A percentile compares a stretch with the other conserved stretches of the same genome.
These are phyloP conservation scores for Camarhynchus parvulus DNA, from an alignment of 2,113 vertebrate species.

Conservation along the genomic window DNA sequence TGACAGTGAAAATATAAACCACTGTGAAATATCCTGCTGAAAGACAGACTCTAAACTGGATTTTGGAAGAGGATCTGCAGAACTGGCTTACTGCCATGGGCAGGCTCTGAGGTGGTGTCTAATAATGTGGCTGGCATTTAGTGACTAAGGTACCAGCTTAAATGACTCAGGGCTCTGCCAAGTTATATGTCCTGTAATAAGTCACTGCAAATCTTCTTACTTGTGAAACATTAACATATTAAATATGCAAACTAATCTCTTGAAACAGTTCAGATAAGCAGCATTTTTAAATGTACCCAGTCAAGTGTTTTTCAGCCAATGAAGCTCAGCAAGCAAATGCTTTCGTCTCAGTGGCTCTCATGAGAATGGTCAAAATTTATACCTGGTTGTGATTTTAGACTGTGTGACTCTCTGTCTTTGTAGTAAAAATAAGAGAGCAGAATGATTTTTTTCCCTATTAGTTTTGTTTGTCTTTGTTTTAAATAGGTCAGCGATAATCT, in stretches of 20 bases:
- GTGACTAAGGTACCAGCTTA: not conserved
- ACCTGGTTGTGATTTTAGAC: conserved; percentile 15
- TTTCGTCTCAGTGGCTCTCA: not conserved
- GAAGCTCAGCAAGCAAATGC: conserved; percentile 21
- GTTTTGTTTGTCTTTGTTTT: conserved; percentile 2
- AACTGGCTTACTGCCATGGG: not conserved
- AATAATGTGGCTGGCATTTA: not conserved
- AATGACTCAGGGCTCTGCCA: not conserved
- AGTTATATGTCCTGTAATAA: not conserved
- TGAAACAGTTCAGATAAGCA: not conserved
- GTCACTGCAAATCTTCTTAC: conserved; percentile 5
- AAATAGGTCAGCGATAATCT: not conserved
- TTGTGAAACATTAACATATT: conserved; percentile 8
- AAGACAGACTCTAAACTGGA: not conserved
- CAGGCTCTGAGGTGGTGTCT: not conserved
- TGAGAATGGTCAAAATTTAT: not conserved
- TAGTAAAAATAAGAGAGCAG: not conserved
- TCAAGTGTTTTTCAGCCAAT: conserved; percentile 6
- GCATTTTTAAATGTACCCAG: not conserved
- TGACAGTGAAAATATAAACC: not conserved
- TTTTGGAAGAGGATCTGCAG: not conserved
- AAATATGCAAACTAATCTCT: conserved; percentile 11
- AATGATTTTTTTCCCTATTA: not conserved
- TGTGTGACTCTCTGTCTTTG: not conserved
- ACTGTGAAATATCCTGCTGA: not conserved